These are phyloP conservation scores for Dendropsophus ebraccatus DNA, from an alignment of 2,113 vertebrate species.

Conservation along the genomic window DNA sequence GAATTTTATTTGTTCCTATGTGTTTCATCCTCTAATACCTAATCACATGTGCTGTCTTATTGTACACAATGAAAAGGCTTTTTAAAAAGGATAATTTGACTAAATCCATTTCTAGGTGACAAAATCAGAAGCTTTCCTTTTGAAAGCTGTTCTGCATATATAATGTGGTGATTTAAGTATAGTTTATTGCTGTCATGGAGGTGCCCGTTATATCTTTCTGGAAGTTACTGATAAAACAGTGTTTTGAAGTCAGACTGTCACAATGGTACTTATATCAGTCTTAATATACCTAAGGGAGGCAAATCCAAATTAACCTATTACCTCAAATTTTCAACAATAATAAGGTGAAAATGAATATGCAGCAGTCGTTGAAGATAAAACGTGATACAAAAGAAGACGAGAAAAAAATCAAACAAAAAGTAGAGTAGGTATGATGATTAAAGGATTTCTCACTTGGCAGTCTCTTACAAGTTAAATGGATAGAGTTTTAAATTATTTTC, in stretches of 20 bases:
- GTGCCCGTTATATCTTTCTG: slow-evolving; percentile 68
- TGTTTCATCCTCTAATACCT: slow-evolving; percentile 69
- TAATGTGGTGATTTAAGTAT: slow-evolving; percentile 67
- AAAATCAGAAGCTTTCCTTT: slow-evolving; percentile 70
- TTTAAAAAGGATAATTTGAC: slow-evolving; percentile 71
- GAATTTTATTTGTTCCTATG: slow-evolving; percentile 62
- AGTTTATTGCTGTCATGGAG: slow-evolving; percentile 72
- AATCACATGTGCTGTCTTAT: slow-evolving; percentile 65
- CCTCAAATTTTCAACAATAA: slow-evolving; percentile 72
- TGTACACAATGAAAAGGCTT: slow-evolving; percentile 62
- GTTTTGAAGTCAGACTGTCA: slow-evolving; percentile 75
- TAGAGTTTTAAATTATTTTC: slow-evolving; percentile 3
- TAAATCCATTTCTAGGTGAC: slow-evolving; percentile 68
- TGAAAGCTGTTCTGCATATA: slow-evolving; percentile 68
- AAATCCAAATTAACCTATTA: slow-evolving; percentile 73
- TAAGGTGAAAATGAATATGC: slow-evolving; percentile 71
- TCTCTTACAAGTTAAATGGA: slow-evolving; percentile 64
- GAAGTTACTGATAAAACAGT: slow-evolving; percentile 74
- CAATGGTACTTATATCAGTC: slow-evolving; percentile 75
- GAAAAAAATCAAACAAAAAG: slow-evolving; percentile 70
- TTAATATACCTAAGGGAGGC: slow-evolving; percentile 71
- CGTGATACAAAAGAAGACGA: slow-evolving; percentile 65
- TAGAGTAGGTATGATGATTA: slow-evolving; percentile 75
- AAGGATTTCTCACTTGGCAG: slow-evolving; percentile 75
- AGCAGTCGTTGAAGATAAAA: slow-evolving; percentile 69